phyloP scores from a whole-genome alignment of 2,797 vertebrate genomes.

The Onychomys arenicola region DNA sequence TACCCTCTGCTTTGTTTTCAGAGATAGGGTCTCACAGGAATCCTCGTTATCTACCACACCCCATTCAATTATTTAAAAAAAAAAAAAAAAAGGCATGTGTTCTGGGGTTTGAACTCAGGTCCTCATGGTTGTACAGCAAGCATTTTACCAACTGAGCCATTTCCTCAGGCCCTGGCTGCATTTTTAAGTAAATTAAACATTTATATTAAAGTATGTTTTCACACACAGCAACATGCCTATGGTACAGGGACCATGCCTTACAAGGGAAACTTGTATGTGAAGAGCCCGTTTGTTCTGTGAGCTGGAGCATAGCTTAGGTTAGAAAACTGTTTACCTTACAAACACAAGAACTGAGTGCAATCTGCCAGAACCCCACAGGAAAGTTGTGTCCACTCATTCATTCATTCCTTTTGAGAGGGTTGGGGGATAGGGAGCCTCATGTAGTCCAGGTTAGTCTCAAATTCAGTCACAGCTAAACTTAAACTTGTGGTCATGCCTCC shows the following conservation, averaged over 20 bases:
- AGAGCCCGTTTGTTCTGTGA: neutral
- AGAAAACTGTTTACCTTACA: neutral
- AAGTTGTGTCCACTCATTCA: too few relatives aligned
- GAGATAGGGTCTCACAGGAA: neutral
- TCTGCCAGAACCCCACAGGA: neutral
- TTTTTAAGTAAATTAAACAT: neutral
- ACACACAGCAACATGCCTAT: neutral
- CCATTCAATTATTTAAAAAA: neutral
- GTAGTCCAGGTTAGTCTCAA: neutral
- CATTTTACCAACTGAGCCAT: neutral
- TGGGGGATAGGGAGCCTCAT: neutral
- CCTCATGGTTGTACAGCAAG: neutral
- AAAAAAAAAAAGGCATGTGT: neutral
- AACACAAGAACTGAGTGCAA: neutral
- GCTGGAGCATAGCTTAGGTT: neutral
- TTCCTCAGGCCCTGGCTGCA: neutral
- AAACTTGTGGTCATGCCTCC: neutral
- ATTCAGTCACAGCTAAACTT: neutral
- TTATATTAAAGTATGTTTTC: neutral
- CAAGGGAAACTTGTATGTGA: neutral
- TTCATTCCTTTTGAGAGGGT: neutral
- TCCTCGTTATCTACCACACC: too few relatives aligned
- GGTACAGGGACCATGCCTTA: fast-evolving
- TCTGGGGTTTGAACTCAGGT: neutral
- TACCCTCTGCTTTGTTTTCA: neutral